A percentile compares a stretch with the other conserved stretches of the same genome.
phyloP scores from a whole-genome alignment of 2,888 invertebrate genomes.

The Gymnocheta viridis region DNA sequence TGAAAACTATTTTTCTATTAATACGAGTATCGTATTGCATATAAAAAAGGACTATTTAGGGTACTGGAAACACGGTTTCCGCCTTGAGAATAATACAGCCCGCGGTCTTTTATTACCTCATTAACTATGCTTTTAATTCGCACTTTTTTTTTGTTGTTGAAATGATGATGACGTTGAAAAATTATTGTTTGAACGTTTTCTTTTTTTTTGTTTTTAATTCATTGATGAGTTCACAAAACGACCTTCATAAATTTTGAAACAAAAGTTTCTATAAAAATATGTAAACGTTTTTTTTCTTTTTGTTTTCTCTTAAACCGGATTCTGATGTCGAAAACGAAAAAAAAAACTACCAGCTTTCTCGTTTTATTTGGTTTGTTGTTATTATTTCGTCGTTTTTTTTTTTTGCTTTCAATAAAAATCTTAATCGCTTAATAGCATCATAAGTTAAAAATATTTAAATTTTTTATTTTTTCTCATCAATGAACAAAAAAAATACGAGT shows the following conservation, averaged over 20 bases:
- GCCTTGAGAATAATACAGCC: no score
- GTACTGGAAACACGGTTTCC: no score
- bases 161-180: slow-evolving; percentile 27
- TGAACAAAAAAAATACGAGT: background rate
- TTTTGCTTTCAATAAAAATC: background rate
- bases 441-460: slow-evolving; percentile 38
- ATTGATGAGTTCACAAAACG: slow-evolving; percentile 70
- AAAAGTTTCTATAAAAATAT: slow-evolving; percentile 51
- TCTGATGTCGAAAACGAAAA: background rate
- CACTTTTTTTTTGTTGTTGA: slow-evolving; percentile 32
- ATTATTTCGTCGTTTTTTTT: background rate
- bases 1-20: no score
- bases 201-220: slow-evolving; percentile 42
- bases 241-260: slow-evolving; percentile 71
- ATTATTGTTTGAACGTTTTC: slow-evolving; percentile 12
- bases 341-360: slow-evolving; percentile 22
- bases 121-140: slow-evolving; percentile 31
- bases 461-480: slow-evolving; percentile 14
- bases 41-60: no score
- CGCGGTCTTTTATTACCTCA: slow-evolving; percentile 35
- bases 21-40: no score
- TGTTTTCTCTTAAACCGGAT: slow-evolving; percentile 45
- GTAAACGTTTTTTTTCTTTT: background rate
- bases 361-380: background rate
- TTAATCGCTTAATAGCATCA: slow-evolving; percentile 39